A percentile compares a stretch with the other conserved stretches of the same genome.
Conservation (phyloP, 2,797 vertebrate species). For the Limosa lapponica region DNA sequence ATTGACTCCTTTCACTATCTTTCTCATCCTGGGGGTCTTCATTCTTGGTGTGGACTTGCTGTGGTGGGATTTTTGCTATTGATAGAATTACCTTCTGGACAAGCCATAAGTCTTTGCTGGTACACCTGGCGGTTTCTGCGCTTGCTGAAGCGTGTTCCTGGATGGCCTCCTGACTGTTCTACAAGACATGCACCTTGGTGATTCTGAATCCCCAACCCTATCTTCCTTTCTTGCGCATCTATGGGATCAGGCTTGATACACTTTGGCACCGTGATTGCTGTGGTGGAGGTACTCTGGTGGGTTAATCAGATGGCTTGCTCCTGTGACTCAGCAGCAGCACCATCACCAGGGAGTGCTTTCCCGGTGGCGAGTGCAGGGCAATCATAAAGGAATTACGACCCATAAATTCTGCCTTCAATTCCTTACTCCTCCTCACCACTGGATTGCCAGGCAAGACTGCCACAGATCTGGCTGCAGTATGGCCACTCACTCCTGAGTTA, state of each 20-base stretch:
- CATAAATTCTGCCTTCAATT: background rate
- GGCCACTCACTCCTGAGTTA: background rate
- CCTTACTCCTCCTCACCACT: background rate
- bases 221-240: background rate
- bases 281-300: background rate
- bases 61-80: background rate
- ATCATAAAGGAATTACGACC: accelerated
- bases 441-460: background rate
- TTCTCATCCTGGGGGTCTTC: background rate
- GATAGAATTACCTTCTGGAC: background rate
- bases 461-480: background rate
- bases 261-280: background rate
- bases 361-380: background rate
- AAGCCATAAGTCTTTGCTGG: background rate
- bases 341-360: background rate
- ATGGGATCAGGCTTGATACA: background rate
- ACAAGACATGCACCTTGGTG: background rate
- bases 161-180: background rate
- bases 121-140: background rate
- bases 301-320: background rate
- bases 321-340: background rate
- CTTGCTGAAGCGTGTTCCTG: background rate
- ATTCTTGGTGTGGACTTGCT: background rate
- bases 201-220: background rate
- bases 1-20: background rate